Evolutionary conservation across 37 sponge, comb jelly and placozoan genomes (phyloP), one percentile per base, ranked within the genome.

Genomic region (Agelas oroides): DNA sequence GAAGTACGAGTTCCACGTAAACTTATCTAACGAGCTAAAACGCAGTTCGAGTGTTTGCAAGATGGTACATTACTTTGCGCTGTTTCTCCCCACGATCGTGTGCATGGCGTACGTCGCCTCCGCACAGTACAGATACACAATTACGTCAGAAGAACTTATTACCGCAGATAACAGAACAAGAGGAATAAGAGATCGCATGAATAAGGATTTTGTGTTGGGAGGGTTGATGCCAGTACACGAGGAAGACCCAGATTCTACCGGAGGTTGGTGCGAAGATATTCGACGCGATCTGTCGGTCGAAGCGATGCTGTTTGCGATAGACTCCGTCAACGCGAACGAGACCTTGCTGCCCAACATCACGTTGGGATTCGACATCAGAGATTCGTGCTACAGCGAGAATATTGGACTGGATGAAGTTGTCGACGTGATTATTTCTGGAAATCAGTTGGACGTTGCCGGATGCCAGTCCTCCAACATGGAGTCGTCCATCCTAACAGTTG

Each of bases 211-310:
- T 55, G 73, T 84, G 1, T 53, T 95, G n/a, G 95, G 92, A 21
- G 95, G 95, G 24, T 80, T 95, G 30, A 91, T 95, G 27, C 95
- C 95, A 71, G 73, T 95, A 27, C 86, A 90, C 61, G 21, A 2
- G 16, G 62, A 40, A 3, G 2, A 14, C 1, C 16, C 1, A 53
- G 46, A 46, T 8, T 46, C 46, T 46, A 12, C 18, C 0, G 81
- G 71, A 14, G 39, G 40, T 16, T n/a, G 39, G 27, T 77, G 72
- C 39, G 85, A 72, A 39, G 55, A 65, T 27, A 5, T 69, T 18
- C 5, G 81, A 27, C 84, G 85, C 0, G 21, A 85, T 0, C 84
- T 92, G 77, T 12, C 83, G 6, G 73, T 95, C 73, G 92, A 95
- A 58, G 92, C 95, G 0, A 92, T 95, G 92, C 81, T 91, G 19